Evolutionary conservation across 1,140 invertebrate genomes (phyloP), one percentile per base, ranked within the genome.

Genomic region (Euglossa dilemma): DNA sequence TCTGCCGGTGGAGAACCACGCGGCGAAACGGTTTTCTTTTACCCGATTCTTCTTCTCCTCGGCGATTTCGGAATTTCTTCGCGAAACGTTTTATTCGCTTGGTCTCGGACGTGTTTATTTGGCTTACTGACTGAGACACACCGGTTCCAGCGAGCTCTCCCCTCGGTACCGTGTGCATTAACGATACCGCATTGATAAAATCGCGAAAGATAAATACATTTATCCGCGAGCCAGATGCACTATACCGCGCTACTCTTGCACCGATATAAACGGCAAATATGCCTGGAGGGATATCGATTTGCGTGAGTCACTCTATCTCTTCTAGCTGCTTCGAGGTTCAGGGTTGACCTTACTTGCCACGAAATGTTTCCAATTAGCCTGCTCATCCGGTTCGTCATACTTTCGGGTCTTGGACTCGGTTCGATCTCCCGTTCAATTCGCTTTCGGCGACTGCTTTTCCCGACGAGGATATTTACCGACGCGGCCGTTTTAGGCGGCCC

Each of bases 231-330:
- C 14, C 67, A 61, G 56, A 79, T 79, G 56, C 45, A 71, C 14
- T 12, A 45, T 71, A 14, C 50, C 6, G n/a, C 61, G 71, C 6
- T 74, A 47, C n/a, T 83, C 56, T 83, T 63, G 50, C 66, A 47
- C 25, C 66, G 59, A 71, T 83, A 76, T 64, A 77, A 77, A 67
- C 80, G 80, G 66, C 74, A 83, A 83, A 78, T 83, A 57, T 70
- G 81, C 73, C 70, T 83, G 87, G 81, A 86, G 87, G 84, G 78
- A 89, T 91, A 92, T 92, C 87, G 91, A 92, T 92, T 92, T 52
- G 89, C 86, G 74, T 90, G 89, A 91, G 87, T 91, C 89, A 91
- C 75, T 91, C 80, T 80, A 82, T 89, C 85, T 90, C 52, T 56
- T 84, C 77, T 85, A 77, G 77, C 80, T 81, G 74, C 75, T 80